A percentile compares a stretch with the other conserved stretches of the same genome.
Evolutionary conservation across 1,140 invertebrate genomes (phyloP).

Genomic region (Heliconius congener): DNA sequence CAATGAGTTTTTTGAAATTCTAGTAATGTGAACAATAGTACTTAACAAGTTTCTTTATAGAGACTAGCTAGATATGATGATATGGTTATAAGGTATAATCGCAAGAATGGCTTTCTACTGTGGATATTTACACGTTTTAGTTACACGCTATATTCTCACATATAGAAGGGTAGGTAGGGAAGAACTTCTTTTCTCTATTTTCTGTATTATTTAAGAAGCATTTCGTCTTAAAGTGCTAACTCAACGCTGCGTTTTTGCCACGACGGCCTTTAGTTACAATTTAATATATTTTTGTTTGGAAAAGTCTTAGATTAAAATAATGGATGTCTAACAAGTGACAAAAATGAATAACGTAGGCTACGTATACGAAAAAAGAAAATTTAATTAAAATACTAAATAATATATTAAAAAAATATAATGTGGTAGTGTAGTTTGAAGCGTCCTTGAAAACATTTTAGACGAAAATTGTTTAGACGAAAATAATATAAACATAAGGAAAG

Average conservation of each 20-base stretch:
- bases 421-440: background rate
- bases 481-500: conserved; percentile 7
- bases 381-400: background rate
- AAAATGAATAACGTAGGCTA: too few relatives aligned
- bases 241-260: too few relatives aligned
- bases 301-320: too few relatives aligned
- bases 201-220: too few relatives aligned
- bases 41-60: background rate
- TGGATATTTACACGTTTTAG: background rate
- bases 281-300: too few relatives aligned
- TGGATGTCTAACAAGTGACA: too few relatives aligned
- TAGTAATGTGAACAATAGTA: background rate
- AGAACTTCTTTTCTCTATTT: too few relatives aligned
- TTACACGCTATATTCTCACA: too few relatives aligned
- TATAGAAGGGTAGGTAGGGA: too few relatives aligned
- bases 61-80: background rate
- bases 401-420: background rate
- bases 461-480: background rate
- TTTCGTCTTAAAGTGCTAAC: too few relatives aligned
- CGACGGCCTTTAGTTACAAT: too few relatives aligned
- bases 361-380: background rate
- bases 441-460: conserved; percentile 8
- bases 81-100: background rate
- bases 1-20: background rate
- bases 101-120: background rate